A percentile compares a stretch with the other conserved stretches of the same genome.
Conservation (phyloP, 2,113 vertebrate species). For the Apeltes quadracus region DNA sequence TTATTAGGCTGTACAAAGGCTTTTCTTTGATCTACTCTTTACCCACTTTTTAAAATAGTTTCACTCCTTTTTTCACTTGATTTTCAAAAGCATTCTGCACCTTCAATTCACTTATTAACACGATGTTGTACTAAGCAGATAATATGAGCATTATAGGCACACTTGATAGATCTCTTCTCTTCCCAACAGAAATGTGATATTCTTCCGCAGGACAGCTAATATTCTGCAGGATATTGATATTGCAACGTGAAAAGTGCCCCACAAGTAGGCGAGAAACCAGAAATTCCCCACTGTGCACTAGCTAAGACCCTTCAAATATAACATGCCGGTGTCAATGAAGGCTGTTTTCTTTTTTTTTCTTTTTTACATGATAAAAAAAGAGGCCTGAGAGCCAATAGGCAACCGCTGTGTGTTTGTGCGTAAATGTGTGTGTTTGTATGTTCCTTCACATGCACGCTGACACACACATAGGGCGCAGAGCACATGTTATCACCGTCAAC, state of each 20-base stretch:
- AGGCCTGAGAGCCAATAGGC: slow-evolving; percentile 55
- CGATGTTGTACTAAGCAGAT: background rate
- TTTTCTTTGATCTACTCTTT: background rate
- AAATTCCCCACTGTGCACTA: slow-evolving; percentile 78
- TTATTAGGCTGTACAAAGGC: slow-evolving; percentile 3
- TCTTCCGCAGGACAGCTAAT: slow-evolving; percentile 67
- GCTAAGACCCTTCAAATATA: slow-evolving; percentile 76
- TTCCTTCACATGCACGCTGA: slow-evolving; percentile 25
- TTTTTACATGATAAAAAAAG: slow-evolving; percentile 11
- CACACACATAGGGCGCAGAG: slow-evolving; percentile 61
- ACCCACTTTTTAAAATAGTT: slow-evolving; percentile 1
- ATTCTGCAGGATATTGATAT: slow-evolving; percentile 69
- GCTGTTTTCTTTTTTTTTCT: slow-evolving; percentile 46
- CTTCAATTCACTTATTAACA: slow-evolving; percentile 36
- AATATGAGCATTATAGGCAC: slow-evolving; percentile 36
- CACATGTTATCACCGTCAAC: slow-evolving; percentile 78
- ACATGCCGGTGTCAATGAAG: slow-evolving; percentile 76
- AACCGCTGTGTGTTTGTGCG: slow-evolving; percentile 53
- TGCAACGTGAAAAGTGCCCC: slow-evolving; percentile 78
- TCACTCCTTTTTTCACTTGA: slow-evolving; percentile 1
- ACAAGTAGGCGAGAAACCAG: slow-evolving; percentile 81
- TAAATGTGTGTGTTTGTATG: slow-evolving; percentile 25
- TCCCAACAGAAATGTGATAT: slow-evolving; percentile 55
- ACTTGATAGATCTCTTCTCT: slow-evolving; percentile 13
- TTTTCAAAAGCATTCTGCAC: slow-evolving; percentile 13